Evolutionary conservation across 1,140 invertebrate species (phyloP).

Genomic region (Bombus vancouverensis): DNA sequence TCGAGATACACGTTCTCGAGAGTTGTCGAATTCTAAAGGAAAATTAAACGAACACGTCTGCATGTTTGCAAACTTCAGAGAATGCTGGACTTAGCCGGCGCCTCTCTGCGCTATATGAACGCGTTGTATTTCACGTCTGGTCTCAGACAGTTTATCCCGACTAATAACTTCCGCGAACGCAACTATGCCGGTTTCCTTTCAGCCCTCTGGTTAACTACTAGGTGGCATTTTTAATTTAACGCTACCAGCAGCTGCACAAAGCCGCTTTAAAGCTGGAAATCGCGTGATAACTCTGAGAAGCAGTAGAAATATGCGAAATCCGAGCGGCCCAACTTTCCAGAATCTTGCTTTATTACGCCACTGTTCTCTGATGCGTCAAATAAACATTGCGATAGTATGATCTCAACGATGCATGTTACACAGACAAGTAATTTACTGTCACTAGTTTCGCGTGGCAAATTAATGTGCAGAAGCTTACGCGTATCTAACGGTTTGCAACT

Average conservation of each 20-base stretch:
- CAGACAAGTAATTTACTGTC: too few relatives aligned
- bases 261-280: neutral
- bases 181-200: neutral
- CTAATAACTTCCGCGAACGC: conserved; percentile 2
- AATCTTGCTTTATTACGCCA: neutral
- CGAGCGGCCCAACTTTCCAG: neutral
- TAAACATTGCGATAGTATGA: too few relatives aligned
- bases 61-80: conserved; percentile 6
- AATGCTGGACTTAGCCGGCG: neutral
- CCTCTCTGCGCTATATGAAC: neutral
- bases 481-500: too few relatives aligned
- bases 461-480: too few relatives aligned
- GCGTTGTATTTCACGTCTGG: conserved; percentile 11
- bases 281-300: neutral
- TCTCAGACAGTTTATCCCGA: conserved; percentile 28
- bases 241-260: neutral
- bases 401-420: too few relatives aligned
- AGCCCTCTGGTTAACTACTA: neutral
- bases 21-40: conserved; percentile 6
- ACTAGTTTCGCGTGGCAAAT: too few relatives aligned
- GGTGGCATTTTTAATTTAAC: conserved; percentile 32
- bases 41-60: conserved; percentile 3
- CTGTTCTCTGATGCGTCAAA: neutral
- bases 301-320: neutral
- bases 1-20: too few relatives aligned